phyloP scores from a whole-genome alignment of 2,113 vertebrate genomes.

The Nycticebus coucang region DNA sequence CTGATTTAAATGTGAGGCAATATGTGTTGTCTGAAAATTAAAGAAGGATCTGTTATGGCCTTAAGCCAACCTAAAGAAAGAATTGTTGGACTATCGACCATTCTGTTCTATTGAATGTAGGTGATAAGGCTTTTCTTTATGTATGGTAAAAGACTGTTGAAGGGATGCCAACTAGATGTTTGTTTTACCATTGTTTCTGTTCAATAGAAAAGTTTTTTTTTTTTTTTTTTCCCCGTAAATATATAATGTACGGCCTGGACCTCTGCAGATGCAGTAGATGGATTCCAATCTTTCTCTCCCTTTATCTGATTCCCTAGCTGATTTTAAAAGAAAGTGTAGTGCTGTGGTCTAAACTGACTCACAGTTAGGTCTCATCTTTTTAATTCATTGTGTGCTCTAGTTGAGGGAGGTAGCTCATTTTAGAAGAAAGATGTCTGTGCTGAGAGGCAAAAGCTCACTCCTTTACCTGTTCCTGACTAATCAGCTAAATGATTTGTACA shows the following conservation, averaged over 20 bases:
- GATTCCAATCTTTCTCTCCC: neutral
- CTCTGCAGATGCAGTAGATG: neutral
- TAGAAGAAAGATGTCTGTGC: neutral
- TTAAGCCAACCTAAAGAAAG: neutral
- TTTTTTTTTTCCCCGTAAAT: neutral
- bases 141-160: constrained; percentile 36
- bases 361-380: neutral
- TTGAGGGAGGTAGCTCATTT: neutral
- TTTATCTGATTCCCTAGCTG: neutral
- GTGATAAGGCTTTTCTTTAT: constrained; percentile 6
- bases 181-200: constrained; percentile 10
- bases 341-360: neutral
- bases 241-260: neutral
- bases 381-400: neutral
- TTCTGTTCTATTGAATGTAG: constrained; percentile 4
- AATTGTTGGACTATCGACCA: neutral
- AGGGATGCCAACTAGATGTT: neutral
- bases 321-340: constrained; percentile 25
- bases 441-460: neutral
- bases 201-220: constrained; percentile 31
- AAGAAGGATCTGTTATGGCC: neutral
- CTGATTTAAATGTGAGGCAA: neutral
- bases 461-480: neutral
- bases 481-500: neutral
- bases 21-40: neutral